Evolutionary conservation across 2,888 invertebrate genomes (phyloP), one percentile per base, ranked within the genome.

Genomic region (Protodeltote pygarga): DNA sequence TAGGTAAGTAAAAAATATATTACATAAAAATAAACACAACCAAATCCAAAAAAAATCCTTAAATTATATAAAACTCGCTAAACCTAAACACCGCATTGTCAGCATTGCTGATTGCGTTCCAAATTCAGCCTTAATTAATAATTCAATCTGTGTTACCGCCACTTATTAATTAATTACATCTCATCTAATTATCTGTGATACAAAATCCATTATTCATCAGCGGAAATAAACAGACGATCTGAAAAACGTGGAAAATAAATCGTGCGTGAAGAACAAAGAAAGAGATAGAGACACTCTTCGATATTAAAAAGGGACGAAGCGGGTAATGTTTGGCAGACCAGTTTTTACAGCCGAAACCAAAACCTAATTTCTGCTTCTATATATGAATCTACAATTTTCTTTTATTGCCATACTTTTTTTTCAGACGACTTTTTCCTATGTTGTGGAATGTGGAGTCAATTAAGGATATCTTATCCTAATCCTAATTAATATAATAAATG

Each of bases 151-250:
- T 14, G 25, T 34, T 28, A 13, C 35, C 21, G 46, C 35, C 40
- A 38, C 37, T 58, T 38, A 46, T 51, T 41, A 52, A 57, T 47
- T 52, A 57, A 21, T 11, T 13, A 57, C 52, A 58, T 33, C 57
- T 28, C 32, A 47, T 41, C 47, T 58, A 38, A 57, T 58, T 58
- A 58, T 41, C 47, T 52, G 40, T 34, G 52, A 24, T 34, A 47
- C 38, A 11, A 17, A 37, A 38, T 58, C 25, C 21, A 58, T 58
- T 58, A 58, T 58, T 58, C 46, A 58, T 47, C 13, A 52, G 32
- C 15, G 6, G 17, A 37, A 24, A 14, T 16, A 52, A 52, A 58
- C 40, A 29, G 3, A 27, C 27, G 14, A 53, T 53, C 19, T 16
- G 47, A 35, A 53, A 41, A 47, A 41, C 25, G 16, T 37, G 19